Evolutionary conservation across 2,113 vertebrate genomes (phyloP), one percentile per base, ranked within the genome.

Genomic region (Cranoglanis bouderius): DNA sequence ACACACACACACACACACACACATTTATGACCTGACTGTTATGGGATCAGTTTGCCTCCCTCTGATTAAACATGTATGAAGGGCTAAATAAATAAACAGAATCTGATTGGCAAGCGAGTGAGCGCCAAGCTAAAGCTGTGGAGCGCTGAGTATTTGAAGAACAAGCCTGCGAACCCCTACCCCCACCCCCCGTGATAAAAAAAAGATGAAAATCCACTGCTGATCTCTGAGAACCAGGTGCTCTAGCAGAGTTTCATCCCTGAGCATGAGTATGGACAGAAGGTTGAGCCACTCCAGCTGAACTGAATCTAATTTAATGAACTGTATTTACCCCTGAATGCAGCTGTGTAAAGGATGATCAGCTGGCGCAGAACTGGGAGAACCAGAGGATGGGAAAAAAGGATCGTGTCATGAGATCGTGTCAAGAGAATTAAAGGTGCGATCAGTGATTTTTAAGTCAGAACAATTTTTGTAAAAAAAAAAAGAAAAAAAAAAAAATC

Each of bases 41-140:
- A 82, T 89, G 88, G 61, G 83, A 38, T 88, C 87, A 65, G 87
- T 88, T 87, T 65, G 75, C 89, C 87, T 83, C 82, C 43, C 16
- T 75, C 85, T 90, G 84, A 91, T 91, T 92, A 91, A 90, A 92
- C 85, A 91, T 89, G 89, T 84, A 90, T 91, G 85, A 88, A 55
- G 46, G 72, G 86, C 82, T 90, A 90, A 92, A 93, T 86, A 92
- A 85, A 92, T 89, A 89, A 91, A 90, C 26, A 35, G 85, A 82
- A 24, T n/a, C 84, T 78, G 84, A 85, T 59, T 90, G 82, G 87
- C 80, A 26, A 86, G 67, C 65, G 59, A 90, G 70, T 35, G 55
- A 78, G 51, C 87, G 8, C 43, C 57, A 46, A 16, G 43, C 21
- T 77, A 24, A 84, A 82, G 55, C 77, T 55, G 85, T 87, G 89